Evolutionary conservation across 2,888 invertebrate species (phyloP).

Genomic region (Drosophila kanekoi): DNA sequence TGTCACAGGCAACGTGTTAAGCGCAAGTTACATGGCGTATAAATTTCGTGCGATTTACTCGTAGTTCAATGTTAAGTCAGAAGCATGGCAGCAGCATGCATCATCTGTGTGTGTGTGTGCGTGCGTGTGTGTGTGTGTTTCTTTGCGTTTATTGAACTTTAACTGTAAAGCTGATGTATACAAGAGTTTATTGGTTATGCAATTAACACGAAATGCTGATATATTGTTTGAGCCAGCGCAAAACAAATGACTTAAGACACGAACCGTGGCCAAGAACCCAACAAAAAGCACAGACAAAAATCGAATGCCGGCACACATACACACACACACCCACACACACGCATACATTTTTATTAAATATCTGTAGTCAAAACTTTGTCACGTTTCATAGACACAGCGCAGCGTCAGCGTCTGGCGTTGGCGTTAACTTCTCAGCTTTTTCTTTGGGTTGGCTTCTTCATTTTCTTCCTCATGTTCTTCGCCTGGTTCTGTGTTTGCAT

Average conservation of each 20-base stretch:
- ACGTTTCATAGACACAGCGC: constrained; percentile 67
- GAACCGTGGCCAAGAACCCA: constrained; percentile 57
- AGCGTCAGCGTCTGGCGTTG: constrained; percentile 20
- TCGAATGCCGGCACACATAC: constrained; percentile 41
- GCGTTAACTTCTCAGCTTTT: constrained; percentile 34
- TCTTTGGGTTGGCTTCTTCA: constrained; percentile 26
- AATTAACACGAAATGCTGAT: constrained; percentile 69
- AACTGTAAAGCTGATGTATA: constrained; percentile 50
- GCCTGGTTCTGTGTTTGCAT: constrained; percentile 68
- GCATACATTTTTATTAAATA: constrained; percentile 31
- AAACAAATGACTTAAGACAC: constrained; percentile 76
- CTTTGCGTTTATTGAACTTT: constrained; percentile 75
- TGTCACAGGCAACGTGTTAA: constrained; percentile 31
- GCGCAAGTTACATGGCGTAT: constrained; percentile 46
- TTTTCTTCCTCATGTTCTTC: constrained; percentile 4
- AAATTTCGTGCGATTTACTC: constrained; percentile 58
- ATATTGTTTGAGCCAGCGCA: constrained; percentile 34
- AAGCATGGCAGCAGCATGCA: constrained; percentile 29
- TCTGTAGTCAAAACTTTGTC: constrained; percentile 61
- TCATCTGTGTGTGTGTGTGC: background rate
- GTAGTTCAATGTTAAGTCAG: constrained; percentile 54
- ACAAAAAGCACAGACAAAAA: constrained; percentile 33
- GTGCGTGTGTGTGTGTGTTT: constrained; percentile 20
- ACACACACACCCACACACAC: constrained; percentile 15
- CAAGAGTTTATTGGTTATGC: constrained; percentile 69